Conservation (phyloP, 2,113 vertebrate genomes). For the Sapayoa aenigma region DNA sequence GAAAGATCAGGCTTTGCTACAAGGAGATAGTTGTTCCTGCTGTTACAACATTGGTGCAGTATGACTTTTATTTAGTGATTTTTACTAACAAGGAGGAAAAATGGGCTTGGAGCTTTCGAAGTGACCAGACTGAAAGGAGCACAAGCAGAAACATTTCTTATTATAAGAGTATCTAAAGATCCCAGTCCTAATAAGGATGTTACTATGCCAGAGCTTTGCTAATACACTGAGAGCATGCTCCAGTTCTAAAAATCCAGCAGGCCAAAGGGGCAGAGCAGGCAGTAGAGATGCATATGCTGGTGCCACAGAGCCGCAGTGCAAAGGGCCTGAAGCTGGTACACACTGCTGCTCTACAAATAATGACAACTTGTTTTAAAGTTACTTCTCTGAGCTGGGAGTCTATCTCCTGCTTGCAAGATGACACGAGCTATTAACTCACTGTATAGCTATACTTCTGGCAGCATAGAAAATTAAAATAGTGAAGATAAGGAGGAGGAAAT, state of each 20-base stretch:
- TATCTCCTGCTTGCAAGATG: background rate
- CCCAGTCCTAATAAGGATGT: background rate
- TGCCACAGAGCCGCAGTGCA: background rate
- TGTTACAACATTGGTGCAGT: background rate
- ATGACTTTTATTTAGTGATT: background rate
- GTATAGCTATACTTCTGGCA: background rate
- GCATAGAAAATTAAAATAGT: background rate
- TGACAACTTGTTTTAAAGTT: background rate
- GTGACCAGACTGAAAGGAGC: background rate
- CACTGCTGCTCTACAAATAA: background rate
- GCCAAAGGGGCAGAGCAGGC: background rate
- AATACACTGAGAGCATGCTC: background rate
- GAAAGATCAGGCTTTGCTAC: background rate
- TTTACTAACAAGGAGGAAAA: background rate
- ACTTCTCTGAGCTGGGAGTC: background rate
- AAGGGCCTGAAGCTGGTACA: background rate
- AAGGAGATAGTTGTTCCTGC: background rate
- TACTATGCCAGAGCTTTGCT: background rate
- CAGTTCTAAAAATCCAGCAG: background rate
- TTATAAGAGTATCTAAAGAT: background rate
- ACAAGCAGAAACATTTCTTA: background rate
- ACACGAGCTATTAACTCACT: background rate
- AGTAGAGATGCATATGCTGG: background rate
- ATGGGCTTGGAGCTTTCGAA: background rate
- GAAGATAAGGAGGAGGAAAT: background rate